phyloP scores from a whole-genome alignment of 2,797 vertebrate species.

The Geotria australis region DNA sequence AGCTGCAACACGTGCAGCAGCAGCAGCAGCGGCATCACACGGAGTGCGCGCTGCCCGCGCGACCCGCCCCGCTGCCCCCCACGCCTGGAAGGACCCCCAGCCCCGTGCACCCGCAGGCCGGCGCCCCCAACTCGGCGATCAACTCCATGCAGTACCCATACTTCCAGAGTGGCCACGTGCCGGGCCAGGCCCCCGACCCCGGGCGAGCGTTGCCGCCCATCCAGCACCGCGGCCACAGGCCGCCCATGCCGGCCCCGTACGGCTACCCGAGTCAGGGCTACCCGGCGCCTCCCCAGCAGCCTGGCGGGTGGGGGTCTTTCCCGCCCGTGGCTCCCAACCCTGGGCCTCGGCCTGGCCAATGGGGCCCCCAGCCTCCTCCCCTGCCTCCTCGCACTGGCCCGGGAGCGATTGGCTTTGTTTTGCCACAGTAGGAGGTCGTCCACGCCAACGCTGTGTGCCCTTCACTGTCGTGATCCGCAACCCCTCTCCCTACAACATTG shows the following conservation, averaged over 20 bases:
- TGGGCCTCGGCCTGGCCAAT: not conserved
- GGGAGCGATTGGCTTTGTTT: not conserved
- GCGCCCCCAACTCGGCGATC: constrained; percentile 14
- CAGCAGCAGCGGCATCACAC: constrained; percentile 8
- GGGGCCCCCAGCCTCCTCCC: not conserved
- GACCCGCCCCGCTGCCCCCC: not conserved
- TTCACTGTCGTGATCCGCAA: no score
- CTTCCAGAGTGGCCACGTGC: not conserved
- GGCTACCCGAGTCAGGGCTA: not conserved
- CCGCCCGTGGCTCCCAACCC: not conserved
- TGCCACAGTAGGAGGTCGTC: not conserved
- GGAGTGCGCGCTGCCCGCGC: constrained; percentile 4
- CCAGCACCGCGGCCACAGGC: not conserved
- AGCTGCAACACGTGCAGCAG: constrained; percentile 12
- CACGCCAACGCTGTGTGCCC: no score
- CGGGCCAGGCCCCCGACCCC: not conserved
- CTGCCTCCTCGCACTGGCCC: not conserved
- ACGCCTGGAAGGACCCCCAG: constrained; percentile 6
- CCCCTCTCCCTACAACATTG: no score
- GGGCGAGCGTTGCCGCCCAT: not conserved
- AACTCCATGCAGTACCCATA: fast-evolving
- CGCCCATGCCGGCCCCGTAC: not conserved
- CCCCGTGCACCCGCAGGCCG: constrained; percentile 10
- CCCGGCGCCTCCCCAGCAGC: not conserved
- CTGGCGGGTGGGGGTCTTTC: not conserved